Conservation (phyloP, 2,888 invertebrate genomes). For the Xestia c-nigrum region DNA sequence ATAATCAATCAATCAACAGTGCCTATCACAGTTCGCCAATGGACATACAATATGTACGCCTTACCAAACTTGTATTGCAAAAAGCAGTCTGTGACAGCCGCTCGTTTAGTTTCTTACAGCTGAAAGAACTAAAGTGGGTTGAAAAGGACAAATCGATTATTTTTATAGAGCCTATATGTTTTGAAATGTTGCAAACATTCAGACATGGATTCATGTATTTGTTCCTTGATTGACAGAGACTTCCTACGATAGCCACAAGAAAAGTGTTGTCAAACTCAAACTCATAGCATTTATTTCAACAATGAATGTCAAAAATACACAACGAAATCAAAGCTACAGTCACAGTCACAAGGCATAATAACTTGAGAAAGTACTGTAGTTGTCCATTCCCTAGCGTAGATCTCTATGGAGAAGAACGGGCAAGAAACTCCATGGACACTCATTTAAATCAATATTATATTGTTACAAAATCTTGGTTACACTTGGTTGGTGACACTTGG, state of each 20-base stretch:
- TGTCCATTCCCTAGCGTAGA: too few species aligned
- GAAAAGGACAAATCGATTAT: conserved; percentile 14
- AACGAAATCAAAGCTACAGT: too few species aligned
- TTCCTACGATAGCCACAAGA: background rate
- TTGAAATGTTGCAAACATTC: background rate
- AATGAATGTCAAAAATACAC: too few species aligned
- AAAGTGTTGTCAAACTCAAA: too few species aligned
- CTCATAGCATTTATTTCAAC: too few species aligned
- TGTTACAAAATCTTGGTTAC: too few species aligned
- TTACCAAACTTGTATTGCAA: background rate
- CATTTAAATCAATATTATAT: too few species aligned
- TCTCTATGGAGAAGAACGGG: too few species aligned
- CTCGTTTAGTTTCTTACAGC: background rate
- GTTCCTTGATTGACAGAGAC: background rate
- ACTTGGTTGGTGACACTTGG: too few species aligned
- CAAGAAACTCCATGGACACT: too few species aligned
- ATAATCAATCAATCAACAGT: conserved; percentile 15
- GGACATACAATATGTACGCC: conserved; percentile 5
- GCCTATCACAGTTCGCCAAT: background rate
- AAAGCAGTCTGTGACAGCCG: conserved; percentile 7
- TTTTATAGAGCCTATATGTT: background rate
- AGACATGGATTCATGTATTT: background rate
- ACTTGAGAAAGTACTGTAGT: too few species aligned
- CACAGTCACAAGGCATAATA: too few species aligned
- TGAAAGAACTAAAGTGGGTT: conserved; percentile 8